Conservation (phyloP, 2,888 invertebrate species). For the Rhagonycha lutea region DNA sequence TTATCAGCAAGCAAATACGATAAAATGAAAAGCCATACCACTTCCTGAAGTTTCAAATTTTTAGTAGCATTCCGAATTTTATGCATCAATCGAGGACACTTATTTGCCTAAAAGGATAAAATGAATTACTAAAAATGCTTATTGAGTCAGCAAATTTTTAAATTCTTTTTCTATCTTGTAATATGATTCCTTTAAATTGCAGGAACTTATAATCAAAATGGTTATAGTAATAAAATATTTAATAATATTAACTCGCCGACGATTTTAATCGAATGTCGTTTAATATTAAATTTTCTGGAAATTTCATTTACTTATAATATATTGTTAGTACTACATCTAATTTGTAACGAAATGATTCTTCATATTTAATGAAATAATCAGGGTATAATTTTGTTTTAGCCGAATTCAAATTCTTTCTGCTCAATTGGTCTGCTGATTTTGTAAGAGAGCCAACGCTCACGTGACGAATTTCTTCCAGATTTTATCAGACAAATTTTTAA, state of each 20-base stretch:
- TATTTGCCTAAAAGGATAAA: constrained; percentile 42
- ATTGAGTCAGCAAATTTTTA: constrained; percentile 28
- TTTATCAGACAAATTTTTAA: not conserved
- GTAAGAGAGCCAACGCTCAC: not conserved
- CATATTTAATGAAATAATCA: too few species aligned
- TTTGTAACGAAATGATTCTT: too few species aligned
- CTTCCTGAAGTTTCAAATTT: constrained; percentile 40
- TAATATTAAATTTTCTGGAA: not conserved
- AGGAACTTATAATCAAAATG: constrained; percentile 14
- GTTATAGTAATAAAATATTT: not conserved
- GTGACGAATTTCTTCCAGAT: not conserved
- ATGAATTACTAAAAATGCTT: constrained; percentile 25
- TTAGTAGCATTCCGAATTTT: constrained; percentile 43
- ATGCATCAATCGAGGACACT: constrained; percentile 43
- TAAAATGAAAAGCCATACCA: constrained; percentile 34
- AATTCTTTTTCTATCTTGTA: constrained; percentile 17
- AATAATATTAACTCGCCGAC: not conserved
- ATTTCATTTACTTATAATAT: not conserved
- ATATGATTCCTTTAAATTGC: constrained; percentile 15
- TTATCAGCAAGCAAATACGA: constrained; percentile 14
- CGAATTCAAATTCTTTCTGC: not conserved
- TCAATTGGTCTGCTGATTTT: not conserved
- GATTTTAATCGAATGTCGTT: not conserved
- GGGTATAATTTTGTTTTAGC: too few species aligned
- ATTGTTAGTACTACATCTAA: too few species aligned